Conservation (phyloP, 2,888 invertebrate species). For the Holacanthella duospinosa region DNA sequence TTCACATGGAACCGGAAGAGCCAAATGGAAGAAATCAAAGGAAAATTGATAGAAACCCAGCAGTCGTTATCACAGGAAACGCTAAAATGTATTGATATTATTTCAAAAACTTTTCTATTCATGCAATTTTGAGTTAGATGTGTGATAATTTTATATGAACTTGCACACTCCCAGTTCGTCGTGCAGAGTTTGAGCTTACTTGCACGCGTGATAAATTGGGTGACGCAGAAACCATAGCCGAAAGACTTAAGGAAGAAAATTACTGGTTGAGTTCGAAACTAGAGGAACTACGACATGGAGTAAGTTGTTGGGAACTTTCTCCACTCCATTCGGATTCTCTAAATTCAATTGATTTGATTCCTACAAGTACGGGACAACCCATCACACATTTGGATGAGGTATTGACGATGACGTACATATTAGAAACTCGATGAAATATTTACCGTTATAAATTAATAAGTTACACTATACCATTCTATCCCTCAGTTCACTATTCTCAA, state of each 20-base stretch:
- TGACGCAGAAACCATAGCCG: conserved; percentile 25
- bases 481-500: no score
- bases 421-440: no score
- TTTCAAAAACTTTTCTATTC: no score
- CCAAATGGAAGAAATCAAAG: conserved; percentile 84
- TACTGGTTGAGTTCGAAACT: conserved; percentile 23
- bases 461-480: no score
- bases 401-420: no score
- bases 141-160: background rate
- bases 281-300: conserved; percentile 30
- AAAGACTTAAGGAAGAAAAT: conserved; percentile 34
- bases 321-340: conserved; percentile 16
- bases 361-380: conserved; percentile 28
- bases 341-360: conserved; percentile 34
- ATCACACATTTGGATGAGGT: conserved; percentile 32
- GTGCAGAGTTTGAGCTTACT: background rate
- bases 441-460: no score
- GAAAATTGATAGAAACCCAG: conserved; percentile 78
- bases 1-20: no score
- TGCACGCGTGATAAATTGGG: conserved; percentile 29
- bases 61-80: conserved; percentile 77
- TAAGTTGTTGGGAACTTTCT: conserved; percentile 15
- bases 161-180: background rate
- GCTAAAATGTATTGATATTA: conserved; percentile 59
- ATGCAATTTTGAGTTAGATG: background rate